Evolutionary conservation across 2,113 vertebrate species (phyloP), one percentile per base, ranked within the genome.

Genomic region (Crocuta crocuta): DNA sequence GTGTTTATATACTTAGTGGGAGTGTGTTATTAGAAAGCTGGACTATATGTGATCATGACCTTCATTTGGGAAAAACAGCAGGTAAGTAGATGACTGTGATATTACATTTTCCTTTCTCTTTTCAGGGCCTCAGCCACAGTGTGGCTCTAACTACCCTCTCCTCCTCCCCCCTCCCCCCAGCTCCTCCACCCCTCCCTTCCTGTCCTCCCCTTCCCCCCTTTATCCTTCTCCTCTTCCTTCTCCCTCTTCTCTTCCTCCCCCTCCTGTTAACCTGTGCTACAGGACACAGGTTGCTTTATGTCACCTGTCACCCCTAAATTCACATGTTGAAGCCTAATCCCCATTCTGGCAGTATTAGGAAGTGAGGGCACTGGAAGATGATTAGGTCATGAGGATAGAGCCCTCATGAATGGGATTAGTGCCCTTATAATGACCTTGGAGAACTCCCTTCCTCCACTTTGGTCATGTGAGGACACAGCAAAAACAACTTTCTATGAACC

Each of bases 31-130:
- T 58, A 58, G 33, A 50, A 96, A 81, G 21, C 39, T 65, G 76
- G n/a, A 21, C 26, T 45, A 55, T 55, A 17, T 58, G n/a, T 74
- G 35, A 86, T 94, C 24, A 39, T 91, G 79, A 80, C 74, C 68
- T 96, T 87, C 35, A 68, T 48, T 17, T 97, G 19, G 19, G 10
- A 61, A 87, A 96, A 82, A 87, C 2, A 91, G 86, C 68, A 63
- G 3, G 35, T 23, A 28, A 45, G 8, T 58, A 19, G 71, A 76
- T 80, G 33, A 79, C 23, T n/a, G 17, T 63, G 31, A 31, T 7
- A 19, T n/a, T 16, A 17, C 5, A 70, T 7, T 91, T 83, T 83
- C 35, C 61, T 45, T 58, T 93, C 31, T 78, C 39, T 82, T 91
- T 87, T 63, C 48, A 74, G 12, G 16, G 21, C 43, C 53, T 83